These are phyloP conservation scores for Laticauda colubrina DNA, from an alignment of 2,113 vertebrate species.

Conservation along the genomic window DNA sequence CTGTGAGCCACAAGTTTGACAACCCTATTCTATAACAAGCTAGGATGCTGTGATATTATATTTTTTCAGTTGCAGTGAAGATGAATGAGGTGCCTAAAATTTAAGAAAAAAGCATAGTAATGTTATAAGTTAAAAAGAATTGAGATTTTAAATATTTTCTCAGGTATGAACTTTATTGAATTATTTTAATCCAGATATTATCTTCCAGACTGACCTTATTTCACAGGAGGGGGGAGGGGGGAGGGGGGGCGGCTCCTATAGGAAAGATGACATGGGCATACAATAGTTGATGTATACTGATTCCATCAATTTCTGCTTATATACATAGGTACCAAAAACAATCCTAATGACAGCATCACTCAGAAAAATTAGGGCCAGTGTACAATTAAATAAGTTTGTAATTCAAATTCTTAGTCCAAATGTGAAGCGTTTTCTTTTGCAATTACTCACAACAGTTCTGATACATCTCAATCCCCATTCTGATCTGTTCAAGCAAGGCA, in stretches of 20 bases:
- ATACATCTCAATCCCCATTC: not conserved
- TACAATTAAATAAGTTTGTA: not conserved
- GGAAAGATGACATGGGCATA: not conserved
- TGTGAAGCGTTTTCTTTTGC: not conserved
- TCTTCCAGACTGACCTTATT: not conserved
- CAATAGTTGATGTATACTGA: not conserved
- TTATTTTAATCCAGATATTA: not conserved
- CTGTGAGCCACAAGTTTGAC: too few species aligned
- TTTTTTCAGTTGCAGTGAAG: not conserved
- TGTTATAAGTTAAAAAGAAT: not conserved
- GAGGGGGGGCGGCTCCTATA: not conserved
- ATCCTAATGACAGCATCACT: too few species aligned
- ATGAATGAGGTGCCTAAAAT: not conserved
- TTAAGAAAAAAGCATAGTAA: not conserved
- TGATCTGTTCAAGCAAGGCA: slow-evolving; percentile 17
- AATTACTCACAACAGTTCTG: not conserved
- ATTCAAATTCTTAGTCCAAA: not conserved
- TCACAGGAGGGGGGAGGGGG: not conserved
- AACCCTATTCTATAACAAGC: not conserved
- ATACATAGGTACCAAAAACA: not conserved
- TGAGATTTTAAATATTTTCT: not conserved
- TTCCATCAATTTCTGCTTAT: not conserved
- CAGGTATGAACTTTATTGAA: not conserved
- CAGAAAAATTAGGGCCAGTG: too few species aligned
- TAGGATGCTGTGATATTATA: not conserved